Base-by-base conservation (phyloP, 2,888 invertebrate species). In the Cyaniris semiargus region DNA sequence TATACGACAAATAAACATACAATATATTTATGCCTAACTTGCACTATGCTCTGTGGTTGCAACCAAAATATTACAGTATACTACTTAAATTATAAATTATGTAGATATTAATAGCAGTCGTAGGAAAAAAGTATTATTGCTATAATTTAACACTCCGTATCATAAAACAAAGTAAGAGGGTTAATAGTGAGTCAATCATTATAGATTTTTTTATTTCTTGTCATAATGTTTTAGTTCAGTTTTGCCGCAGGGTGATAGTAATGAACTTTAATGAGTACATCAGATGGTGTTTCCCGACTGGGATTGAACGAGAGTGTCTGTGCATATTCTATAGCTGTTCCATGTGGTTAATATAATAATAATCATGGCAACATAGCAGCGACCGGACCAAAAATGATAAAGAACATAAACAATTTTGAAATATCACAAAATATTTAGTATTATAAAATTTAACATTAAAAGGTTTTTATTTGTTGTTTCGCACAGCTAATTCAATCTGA, bases 401-500 rank as follows among this genome's bases (percentile, higher is more conserved):
- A 72, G 8, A 53, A 27, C 74, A 27, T 53, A 74, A 15, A 8
- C 13, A 74, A 74, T 74, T 74, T 74, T 53, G 74, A 74, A 53
- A 15, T 27, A 78, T 76, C 18, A 74, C 56, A 71, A 74, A 72
- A 31, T 66, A 27, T 27, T 70, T 66, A 70, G 77, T 77, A 48
- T n/a, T 66, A 77, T 71, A 60, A 48, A 48, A 58, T 27, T 53
- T 58, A 75, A 56, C 53, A 76, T 70, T 74, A 70, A 48, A 70
- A 76, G 23, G 1, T 70, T 70, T 31, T 27, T 77, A 53, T 76
- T 27, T 31, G 58, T 78, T 77, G 77, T 75, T 82, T 82, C 82
- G 82, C 82, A 81, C 79, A 82, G 82, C 82, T 58, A 77, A 44
- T 76, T 58, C 56, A 76, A 70, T 56, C 38, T 56, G 76, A 56